phyloP scores from a whole-genome alignment of 2,888 invertebrate species.

The Hyles lineata region DNA sequence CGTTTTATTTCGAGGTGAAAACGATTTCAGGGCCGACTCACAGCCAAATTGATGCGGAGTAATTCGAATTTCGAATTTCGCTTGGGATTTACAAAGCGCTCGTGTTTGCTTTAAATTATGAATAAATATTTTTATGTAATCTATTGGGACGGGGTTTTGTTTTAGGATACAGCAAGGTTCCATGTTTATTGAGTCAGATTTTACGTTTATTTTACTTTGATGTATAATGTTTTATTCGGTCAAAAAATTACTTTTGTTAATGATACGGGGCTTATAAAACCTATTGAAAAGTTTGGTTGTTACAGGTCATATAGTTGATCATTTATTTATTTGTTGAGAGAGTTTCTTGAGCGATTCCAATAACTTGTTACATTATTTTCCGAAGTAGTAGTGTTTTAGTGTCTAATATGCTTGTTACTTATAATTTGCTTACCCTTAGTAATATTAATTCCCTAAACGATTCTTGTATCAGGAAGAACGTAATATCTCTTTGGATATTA shows the following conservation, averaged over 20 bases:
- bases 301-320: too few species aligned
- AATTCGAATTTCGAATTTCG: slow-evolving; percentile 24
- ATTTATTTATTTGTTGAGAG: too few species aligned
- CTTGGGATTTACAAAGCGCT: slow-evolving; percentile 19
- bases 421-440: too few species aligned
- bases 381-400: too few species aligned
- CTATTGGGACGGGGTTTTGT: not conserved
- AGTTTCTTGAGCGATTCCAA: too few species aligned
- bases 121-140: slow-evolving; percentile 16
- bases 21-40: not conserved
- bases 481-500: too few species aligned
- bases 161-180: not conserved
- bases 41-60: slow-evolving; percentile 19
- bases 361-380: too few species aligned
- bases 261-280: not conserved
- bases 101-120: slow-evolving; percentile 20
- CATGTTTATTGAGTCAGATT: not conserved
- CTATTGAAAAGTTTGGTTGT: too few species aligned
- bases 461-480: too few species aligned
- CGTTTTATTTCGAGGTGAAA: slow-evolving; percentile 11
- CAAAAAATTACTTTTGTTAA: not conserved
- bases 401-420: too few species aligned
- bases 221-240: not conserved
- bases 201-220: not conserved
- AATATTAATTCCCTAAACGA: too few species aligned